Evolutionary conservation across 1,140 invertebrate species (phyloP).

Genomic region (Ostrea edulis): DNA sequence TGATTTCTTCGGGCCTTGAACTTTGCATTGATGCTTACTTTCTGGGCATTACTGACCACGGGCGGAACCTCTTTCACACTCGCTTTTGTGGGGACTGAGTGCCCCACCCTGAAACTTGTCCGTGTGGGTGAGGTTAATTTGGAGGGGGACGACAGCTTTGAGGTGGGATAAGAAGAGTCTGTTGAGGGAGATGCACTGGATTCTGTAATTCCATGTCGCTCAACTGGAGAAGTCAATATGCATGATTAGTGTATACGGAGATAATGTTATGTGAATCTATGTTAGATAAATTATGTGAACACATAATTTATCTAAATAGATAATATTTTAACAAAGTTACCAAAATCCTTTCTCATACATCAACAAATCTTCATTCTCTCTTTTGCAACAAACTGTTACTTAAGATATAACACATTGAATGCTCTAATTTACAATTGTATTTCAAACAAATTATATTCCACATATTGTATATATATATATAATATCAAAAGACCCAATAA

Average conservation of each 20-base stretch:
- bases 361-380: too few species aligned
- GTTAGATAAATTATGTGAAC: too few species aligned
- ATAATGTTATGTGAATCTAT: too few species aligned
- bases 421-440: too few species aligned
- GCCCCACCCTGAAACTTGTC: constrained; percentile 36
- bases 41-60: constrained; percentile 62
- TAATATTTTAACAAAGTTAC: too few species aligned
- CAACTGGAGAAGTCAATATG: constrained; percentile 42
- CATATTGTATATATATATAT: too few species aligned
- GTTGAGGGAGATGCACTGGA: constrained; percentile 18
- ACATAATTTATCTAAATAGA: too few species aligned
- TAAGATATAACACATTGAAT: too few species aligned
- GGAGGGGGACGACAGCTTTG: constrained; percentile 28
- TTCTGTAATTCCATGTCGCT: constrained; percentile 48
- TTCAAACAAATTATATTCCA: too few species aligned
- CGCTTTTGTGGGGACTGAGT: constrained; percentile 67
- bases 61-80: constrained; percentile 73
- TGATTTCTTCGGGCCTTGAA: constrained; percentile 62
- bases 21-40: constrained; percentile 58
- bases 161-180: constrained; percentile 11
- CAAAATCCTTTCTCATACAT: too few species aligned
- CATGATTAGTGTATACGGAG: neutral
- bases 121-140: constrained; percentile 50
- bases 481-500: too few species aligned
- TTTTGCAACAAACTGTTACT: too few species aligned